Base-by-base conservation (phyloP, 2,888 invertebrate genomes). In the Leuctra nigra region DNA sequence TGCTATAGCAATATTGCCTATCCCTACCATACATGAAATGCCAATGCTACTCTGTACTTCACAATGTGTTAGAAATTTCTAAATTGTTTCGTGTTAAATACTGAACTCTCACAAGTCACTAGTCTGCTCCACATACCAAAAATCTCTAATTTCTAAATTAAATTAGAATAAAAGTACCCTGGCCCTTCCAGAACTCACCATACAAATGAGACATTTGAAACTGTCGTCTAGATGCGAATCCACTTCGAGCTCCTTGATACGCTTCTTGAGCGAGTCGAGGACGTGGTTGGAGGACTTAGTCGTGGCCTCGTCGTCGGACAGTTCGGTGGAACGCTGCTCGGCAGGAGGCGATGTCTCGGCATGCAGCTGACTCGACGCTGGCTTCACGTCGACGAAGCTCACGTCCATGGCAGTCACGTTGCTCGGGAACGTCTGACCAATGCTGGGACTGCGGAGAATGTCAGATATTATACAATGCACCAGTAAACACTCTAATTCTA, bases 131-230 rank as follows among this genome's bases (percentile, higher is more conserved):
- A n/a, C n/a, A n/a, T n/a, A n/a, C n/a, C n/a, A n/a, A n/a, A n/a
- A n/a, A n/a, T n/a, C n/a, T n/a, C n/a, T n/a, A n/a, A n/a, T n/a
- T 41, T n/a, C 20, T 16, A 41, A 41, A 41, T 16, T 46, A 3
- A 46, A 46, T 46, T 23, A 16, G 7, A 46, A 23, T 6, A 33
- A 33, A 33, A 33, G 11, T 11, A 33, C 44, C 54, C 39, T 41
- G 44, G n/a, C n/a, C n/a, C n/a, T n/a, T n/a, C n/a, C n/a, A n/a
- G 20, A 35, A 48, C 55, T 9, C 41, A 85, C 85, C 77, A 93
- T 83, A 68, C 94, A 94, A 63, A 94, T 94, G 53, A 93, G 78
- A 75, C 94, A 94, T 71, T 91, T 91, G 61, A 83, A 82, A 72
- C 86, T 83, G 57, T 78, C 77, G 64, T 77, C 75, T 58, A 78